Evolutionary conservation across 2,797 vertebrate genomes (phyloP).

Genomic region (Schizopygopsis malacanthus): DNA sequence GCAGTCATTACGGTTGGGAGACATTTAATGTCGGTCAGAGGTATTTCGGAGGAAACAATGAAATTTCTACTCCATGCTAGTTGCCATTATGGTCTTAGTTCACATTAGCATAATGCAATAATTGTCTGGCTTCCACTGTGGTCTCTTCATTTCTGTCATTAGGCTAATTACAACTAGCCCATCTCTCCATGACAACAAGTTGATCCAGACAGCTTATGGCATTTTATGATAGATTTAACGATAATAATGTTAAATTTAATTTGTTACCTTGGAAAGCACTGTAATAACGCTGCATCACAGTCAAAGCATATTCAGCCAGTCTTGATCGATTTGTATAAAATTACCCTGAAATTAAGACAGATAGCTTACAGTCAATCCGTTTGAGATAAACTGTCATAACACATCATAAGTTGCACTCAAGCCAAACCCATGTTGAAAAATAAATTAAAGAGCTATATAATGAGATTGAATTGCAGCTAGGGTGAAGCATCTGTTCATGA

Average conservation of each 20-base stretch:
- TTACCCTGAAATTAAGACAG: slow-evolving; percentile 38
- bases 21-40: slow-evolving; percentile 28
- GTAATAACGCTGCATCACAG: background rate
- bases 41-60: slow-evolving; percentile 31
- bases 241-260: background rate
- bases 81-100: slow-evolving; percentile 20
- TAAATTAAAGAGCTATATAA: background rate
- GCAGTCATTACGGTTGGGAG: slow-evolving; percentile 7
- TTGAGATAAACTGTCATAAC: slow-evolving; percentile 42
- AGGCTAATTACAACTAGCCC: slow-evolving; percentile 36
- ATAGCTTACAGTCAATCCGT: background rate
- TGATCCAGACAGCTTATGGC: background rate
- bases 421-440: background rate
- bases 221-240: background rate
- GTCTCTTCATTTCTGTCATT: slow-evolving; percentile 24
- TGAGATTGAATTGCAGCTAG: background rate
- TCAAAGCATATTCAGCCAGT: slow-evolving; percentile 14
- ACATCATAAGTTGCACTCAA: slow-evolving; percentile 19
- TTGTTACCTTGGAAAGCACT: background rate
- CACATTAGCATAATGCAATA: slow-evolving; percentile 34
- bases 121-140: slow-evolving; percentile 15
- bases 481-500: slow-evolving; percentile 2
- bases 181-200: slow-evolving; percentile 1
- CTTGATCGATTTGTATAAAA: slow-evolving; percentile 2
- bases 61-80: slow-evolving; percentile 29